Conservation (phyloP, 2,113 vertebrate genomes). For the Dendropsophus ebraccatus region DNA sequence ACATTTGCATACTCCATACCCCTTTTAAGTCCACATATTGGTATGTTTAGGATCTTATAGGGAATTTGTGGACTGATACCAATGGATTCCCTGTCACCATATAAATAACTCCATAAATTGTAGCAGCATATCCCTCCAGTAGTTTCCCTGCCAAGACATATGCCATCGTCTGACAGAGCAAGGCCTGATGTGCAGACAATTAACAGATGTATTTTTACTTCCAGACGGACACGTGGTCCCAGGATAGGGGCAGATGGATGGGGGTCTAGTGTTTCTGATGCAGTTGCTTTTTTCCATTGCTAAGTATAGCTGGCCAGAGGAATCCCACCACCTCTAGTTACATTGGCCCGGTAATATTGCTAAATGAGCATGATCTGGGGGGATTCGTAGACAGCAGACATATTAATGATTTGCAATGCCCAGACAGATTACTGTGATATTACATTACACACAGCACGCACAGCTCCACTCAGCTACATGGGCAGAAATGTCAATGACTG, state of each 20-base stretch:
- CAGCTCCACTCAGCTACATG: not conserved
- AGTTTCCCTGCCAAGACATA: not conserved
- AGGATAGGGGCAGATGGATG: not conserved
- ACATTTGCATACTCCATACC: too few relatives aligned
- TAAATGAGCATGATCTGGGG: fast-evolving
- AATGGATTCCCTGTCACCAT: not conserved
- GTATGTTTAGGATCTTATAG: too few relatives aligned
- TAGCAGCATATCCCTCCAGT: not conserved
- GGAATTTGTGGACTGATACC: not conserved
- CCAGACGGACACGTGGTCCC: constrained; percentile 48
- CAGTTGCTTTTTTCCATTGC: constrained; percentile 57
- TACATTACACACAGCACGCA: not conserved
- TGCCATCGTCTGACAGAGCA: not conserved
- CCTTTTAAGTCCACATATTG: too few relatives aligned
- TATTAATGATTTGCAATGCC: constrained; percentile 20
- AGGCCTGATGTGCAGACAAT: constrained; percentile 4
- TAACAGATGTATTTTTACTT: constrained; percentile 52
- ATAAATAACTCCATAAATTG: not conserved
- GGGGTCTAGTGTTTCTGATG: constrained; percentile 55
- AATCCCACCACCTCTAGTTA: constrained; percentile 49
- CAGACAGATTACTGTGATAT: constrained; percentile 54
- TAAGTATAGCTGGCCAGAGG: constrained; percentile 20
- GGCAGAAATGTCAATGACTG: not conserved
- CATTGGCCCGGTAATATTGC: constrained; percentile 26
- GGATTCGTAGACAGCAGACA: not conserved